phyloP scores from a whole-genome alignment of 2,797 vertebrate species.

The Prionace glauca region DNA sequence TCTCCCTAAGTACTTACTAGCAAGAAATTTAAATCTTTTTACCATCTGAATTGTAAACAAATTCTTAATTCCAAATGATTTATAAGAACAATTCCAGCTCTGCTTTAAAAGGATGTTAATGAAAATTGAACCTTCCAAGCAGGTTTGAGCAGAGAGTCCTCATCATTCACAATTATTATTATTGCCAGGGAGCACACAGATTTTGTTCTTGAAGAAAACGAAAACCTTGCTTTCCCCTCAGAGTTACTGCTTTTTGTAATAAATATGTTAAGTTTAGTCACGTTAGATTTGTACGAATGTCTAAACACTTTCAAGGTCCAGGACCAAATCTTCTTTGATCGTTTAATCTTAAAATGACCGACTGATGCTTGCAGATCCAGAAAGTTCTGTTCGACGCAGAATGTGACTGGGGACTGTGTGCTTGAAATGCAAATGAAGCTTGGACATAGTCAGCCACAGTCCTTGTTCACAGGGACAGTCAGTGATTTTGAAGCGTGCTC shows the following conservation, averaged over 20 bases:
- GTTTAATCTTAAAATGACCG: constrained; percentile 7
- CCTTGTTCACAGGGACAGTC: background rate
- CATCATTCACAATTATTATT: constrained; percentile 12
- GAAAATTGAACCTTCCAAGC: background rate
- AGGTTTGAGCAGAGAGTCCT: background rate
- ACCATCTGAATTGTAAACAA: background rate
- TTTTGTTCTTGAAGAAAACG: background rate
- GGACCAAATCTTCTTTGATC: background rate
- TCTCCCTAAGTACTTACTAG: background rate
- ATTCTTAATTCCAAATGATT: background rate
- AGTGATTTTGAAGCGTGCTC: background rate
- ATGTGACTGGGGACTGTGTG: background rate
- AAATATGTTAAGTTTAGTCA: background rate
- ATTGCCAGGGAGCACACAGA: background rate
- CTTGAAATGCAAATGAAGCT: constrained; percentile 12
- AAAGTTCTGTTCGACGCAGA: background rate
- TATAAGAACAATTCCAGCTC: background rate
- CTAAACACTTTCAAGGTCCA: background rate
- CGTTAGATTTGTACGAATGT: background rate
- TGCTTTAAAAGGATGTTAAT: background rate
- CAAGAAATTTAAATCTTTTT: background rate
- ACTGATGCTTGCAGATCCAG: background rate
- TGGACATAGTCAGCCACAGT: too few relatives aligned
- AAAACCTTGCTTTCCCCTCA: background rate
- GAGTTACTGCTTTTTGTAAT: background rate